Conservation (phyloP, 2,888 invertebrate species). For the Hyposoter didymator region DNA sequence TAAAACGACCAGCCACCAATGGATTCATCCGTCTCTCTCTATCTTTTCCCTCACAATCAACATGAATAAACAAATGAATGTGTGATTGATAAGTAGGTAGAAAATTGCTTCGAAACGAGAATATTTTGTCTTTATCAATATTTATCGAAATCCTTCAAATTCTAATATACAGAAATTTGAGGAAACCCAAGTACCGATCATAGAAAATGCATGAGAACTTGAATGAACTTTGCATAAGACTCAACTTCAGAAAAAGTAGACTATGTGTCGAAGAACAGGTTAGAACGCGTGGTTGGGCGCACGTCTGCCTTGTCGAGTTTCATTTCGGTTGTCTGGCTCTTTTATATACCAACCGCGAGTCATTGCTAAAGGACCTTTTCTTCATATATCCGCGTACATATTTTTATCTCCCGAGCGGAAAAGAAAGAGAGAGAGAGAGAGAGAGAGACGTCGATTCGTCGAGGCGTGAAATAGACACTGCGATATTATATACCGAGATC, state of each 20-base stretch:
- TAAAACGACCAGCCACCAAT: conserved; percentile 13
- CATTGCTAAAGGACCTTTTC: conserved; percentile 16
- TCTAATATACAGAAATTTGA: neutral
- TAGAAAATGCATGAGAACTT: neutral
- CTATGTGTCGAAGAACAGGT: neutral
- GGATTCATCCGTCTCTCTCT: conserved; percentile 8
- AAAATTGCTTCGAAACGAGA: neutral
- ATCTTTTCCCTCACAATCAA: neutral
- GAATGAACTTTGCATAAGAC: neutral
- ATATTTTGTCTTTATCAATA: neutral
- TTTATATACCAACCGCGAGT: conserved; percentile 38
- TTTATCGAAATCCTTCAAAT: neutral
- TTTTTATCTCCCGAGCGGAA: conserved; percentile 22
- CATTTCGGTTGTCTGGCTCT: conserved; percentile 49
- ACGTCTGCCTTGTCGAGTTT: conserved; percentile 43
- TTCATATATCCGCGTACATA: neutral
- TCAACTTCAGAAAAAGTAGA: conserved; percentile 3
- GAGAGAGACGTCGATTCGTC: conserved; percentile 43
- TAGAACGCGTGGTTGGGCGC: conserved; percentile 43
- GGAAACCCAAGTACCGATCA: neutral
- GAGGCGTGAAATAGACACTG: conserved; percentile 63
- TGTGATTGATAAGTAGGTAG: neutral
- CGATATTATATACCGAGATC: conserved; percentile 42
- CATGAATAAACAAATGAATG: conserved; percentile 11
- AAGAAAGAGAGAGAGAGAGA: conserved; percentile 13